Percentiles rank a stretch among this genome's conserved stretches.
phyloP scores from a whole-genome alignment of 2,888 invertebrate genomes.

The Hypselothyrea guttata region DNA sequence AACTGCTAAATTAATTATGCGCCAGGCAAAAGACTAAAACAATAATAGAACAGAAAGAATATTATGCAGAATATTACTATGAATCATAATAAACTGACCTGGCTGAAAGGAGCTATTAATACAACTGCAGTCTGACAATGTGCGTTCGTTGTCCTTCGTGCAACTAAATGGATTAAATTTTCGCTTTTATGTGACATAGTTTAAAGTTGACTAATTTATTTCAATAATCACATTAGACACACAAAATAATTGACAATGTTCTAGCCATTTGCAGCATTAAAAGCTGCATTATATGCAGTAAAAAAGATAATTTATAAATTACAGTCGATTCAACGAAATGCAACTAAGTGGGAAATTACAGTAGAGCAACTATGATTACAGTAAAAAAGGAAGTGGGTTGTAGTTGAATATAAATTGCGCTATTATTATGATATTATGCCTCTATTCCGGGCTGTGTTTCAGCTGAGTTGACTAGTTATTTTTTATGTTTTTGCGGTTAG shows the following conservation, averaged over 20 bases:
- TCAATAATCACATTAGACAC: no score
- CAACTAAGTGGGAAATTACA: conserved; percentile 36
- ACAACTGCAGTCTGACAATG: no score
- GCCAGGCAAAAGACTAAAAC: conserved; percentile 9
- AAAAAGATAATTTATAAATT: conserved; percentile 27
- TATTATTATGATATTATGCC: conserved; percentile 29
- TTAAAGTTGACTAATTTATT: no score
- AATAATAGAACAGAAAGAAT: no score
- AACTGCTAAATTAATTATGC: conserved; percentile 25
- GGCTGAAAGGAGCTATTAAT: background rate
- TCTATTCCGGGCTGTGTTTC: background rate
- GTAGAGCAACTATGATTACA: conserved; percentile 26
- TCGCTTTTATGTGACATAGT: no score
- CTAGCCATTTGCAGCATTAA: conserved; percentile 13
- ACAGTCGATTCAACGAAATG: conserved; percentile 18
- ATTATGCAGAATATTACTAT: background rate
- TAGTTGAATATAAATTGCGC: conserved; percentile 8
- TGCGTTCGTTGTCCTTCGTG: no score
- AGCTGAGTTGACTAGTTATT: conserved; percentile 53
- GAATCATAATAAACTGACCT: conserved; percentile 8
- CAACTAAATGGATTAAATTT: no score
- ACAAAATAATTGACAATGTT: conserved; percentile 5
- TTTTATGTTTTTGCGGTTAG: conserved; percentile 51
- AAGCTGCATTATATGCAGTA: conserved; percentile 13
- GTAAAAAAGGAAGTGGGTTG: background rate